Percentiles rank a stretch among this genome's conserved stretches.
phyloP scores from a whole-genome alignment of 2,113 vertebrate genomes.

The Chascanopsetta lugubris region DNA sequence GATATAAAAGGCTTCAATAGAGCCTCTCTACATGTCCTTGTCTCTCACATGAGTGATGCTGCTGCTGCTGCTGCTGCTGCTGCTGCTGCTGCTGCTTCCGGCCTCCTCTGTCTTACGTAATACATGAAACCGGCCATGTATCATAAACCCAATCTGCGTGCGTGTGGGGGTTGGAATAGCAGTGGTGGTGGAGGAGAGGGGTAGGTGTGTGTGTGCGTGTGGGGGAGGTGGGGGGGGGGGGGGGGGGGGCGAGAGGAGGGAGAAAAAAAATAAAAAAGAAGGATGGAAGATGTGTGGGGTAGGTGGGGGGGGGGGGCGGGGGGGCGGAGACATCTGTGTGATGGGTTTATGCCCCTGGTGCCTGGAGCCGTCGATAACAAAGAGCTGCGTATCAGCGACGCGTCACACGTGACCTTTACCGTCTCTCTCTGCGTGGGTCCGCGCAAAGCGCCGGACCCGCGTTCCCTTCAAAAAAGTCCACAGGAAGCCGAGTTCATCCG shows the following conservation, averaged over 20 bases:
- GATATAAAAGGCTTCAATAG: conserved; percentile 6
- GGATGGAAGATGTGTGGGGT: too few relatives aligned
- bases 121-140: conserved; percentile 34
- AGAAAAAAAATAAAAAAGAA: too few relatives aligned
- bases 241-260: too few relatives aligned
- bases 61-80: conserved; percentile 31
- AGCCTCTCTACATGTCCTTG: conserved; percentile 7
- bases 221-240: too few relatives aligned
- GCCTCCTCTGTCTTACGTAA: conserved; percentile 55
- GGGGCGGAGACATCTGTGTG: conserved; percentile 6
- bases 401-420: background rate
- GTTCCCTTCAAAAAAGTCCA: too few relatives aligned
- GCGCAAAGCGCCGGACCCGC: too few relatives aligned
- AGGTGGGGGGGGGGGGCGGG: conserved; percentile 11
- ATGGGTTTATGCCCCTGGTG: conserved; percentile 20
- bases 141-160: conserved; percentile 38
- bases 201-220: conserved; percentile 14
- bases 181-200: conserved; percentile 1
- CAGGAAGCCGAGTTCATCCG: too few relatives aligned
- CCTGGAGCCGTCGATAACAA: conserved; percentile 19
- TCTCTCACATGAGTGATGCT: conserved; percentile 31
- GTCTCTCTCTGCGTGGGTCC: too few relatives aligned
- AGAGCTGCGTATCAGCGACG: conserved; percentile 5
- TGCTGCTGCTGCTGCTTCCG: conserved; percentile 28
- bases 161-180: conserved; percentile 27